A percentile compares a stretch with the other conserved stretches of the same genome.
phyloP scores from a whole-genome alignment of 2,888 invertebrate genomes.

The Chloromyia formosa region DNA sequence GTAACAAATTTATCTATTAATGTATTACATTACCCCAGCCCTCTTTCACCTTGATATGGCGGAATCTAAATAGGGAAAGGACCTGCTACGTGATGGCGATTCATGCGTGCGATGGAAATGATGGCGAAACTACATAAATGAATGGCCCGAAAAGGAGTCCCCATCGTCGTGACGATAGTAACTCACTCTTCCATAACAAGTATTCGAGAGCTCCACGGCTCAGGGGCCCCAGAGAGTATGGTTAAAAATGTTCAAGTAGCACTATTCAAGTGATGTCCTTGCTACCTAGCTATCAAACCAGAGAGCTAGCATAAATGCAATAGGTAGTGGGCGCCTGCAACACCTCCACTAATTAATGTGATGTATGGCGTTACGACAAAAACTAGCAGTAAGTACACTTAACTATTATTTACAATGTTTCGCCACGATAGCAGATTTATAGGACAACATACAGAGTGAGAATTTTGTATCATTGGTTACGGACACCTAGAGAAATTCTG shows the following conservation, averaged over 20 bases:
- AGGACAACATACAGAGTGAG: not conserved
- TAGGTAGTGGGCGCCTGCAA: not conserved
- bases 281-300: no score
- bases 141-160: not conserved
- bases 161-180: not conserved
- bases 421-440: not conserved
- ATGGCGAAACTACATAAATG: not conserved
- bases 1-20: not conserved
- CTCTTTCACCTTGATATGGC: not conserved
- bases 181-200: not conserved
- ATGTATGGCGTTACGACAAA: not conserved
- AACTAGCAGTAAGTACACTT: not conserved
- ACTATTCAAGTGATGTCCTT: not conserved
- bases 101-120: not conserved
- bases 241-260: not conserved
- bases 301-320: not conserved
- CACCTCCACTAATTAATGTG: conserved; percentile 7
- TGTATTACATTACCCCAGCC: not conserved
- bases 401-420: conserved; percentile 7
- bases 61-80: not conserved
- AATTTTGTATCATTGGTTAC: conserved; percentile 7
- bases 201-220: not conserved
- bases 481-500: not conserved
- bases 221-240: not conserved
- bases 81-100: not conserved